Evolutionary conservation across 2,797 vertebrate genomes (phyloP), one percentile per base, ranked within the genome.

Genomic region (Hephaestus fuliginosus): DNA sequence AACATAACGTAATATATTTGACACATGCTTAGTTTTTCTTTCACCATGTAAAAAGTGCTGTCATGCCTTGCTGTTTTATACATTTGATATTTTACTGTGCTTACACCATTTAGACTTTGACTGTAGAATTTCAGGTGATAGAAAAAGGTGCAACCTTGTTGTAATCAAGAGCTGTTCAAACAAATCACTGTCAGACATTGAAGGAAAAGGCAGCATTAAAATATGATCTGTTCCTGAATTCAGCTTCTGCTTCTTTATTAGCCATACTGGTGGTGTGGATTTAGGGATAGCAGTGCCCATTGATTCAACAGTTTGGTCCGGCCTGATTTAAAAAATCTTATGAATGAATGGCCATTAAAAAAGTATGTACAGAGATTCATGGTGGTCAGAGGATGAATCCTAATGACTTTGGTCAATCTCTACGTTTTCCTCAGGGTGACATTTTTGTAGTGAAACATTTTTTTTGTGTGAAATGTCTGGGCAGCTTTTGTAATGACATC

Each of bases 1-100:
- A 48, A 67, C 87, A 78, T 87, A 65, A 87, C 36, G 49, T 84
- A 88, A 89, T 94, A 92, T 91, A 90, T 91, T 77, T 78, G 67
- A 88, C 86, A 85, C 70, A 63, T 76, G 80, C 57, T 83, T 70
- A 64, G 71, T 67, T 75, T 83, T 89, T 81, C 66, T 88, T 89
- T 90, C 74, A 83, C 66, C 44, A 14, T 87, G 87, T 91, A 82
- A 74, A 76, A 67, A 88, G 83, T 80, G 75, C 82, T 81, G 71
- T 76, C 74, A 81, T 75, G 55, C 46, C 65, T 72, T 36, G n/a
- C 55, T 77, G 70, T 91, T 93, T 92, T 88, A 80, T 91, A 90
- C 75, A 69, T 80, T 80, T 87, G 65, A 80, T 87, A 79, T 87
- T 86, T 83, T 76, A 81, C 66, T 51, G 73, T 81, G 55, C 65